phyloP scores from a whole-genome alignment of 2,888 invertebrate species.

The Eupeodes luniger region DNA sequence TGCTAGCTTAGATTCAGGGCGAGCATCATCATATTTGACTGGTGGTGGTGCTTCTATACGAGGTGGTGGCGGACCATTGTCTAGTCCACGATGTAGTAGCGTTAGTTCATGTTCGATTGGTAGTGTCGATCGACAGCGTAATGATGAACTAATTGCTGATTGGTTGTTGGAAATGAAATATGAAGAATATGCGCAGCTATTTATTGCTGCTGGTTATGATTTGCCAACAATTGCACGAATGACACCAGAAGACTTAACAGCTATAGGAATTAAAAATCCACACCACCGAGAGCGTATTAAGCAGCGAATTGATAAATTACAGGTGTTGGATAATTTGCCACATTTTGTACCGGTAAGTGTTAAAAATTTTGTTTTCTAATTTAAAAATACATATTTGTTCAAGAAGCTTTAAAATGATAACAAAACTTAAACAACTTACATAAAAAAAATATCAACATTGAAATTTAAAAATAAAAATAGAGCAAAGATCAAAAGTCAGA shows the following conservation, averaged over 20 bases:
- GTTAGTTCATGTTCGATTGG: slow-evolving; percentile 92
- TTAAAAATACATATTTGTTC: neutral
- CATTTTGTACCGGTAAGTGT: slow-evolving; percentile 94
- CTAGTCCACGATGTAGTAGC: slow-evolving; percentile 88
- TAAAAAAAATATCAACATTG: too few species aligned
- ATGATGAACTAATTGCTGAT: slow-evolving; percentile 96
- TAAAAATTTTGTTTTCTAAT: neutral
- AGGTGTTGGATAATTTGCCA: slow-evolving; percentile 96
- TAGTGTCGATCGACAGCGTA: slow-evolving; percentile 90
- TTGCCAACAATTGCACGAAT: slow-evolving; percentile 98
- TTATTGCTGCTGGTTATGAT: slow-evolving; percentile 98
- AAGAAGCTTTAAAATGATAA: neutral
- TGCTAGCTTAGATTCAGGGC: slow-evolving; percentile 93
- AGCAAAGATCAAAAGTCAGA: too few species aligned
- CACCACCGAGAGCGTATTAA: slow-evolving; percentile 98
- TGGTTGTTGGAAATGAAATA: slow-evolving; percentile 97
- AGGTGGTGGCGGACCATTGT: slow-evolving; percentile 84
- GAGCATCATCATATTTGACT: slow-evolving; percentile 92
- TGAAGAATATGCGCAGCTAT: slow-evolving; percentile 97
- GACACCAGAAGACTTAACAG: slow-evolving; percentile 98
- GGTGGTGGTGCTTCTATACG: slow-evolving; percentile 82
- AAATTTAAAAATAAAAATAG: too few species aligned
- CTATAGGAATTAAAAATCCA: slow-evolving; percentile 97
- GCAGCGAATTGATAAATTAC: slow-evolving; percentile 97
- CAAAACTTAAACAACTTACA: too few species aligned